Conservation (phyloP, 2,797 vertebrate species). For the Myripristis jacobus region DNA sequence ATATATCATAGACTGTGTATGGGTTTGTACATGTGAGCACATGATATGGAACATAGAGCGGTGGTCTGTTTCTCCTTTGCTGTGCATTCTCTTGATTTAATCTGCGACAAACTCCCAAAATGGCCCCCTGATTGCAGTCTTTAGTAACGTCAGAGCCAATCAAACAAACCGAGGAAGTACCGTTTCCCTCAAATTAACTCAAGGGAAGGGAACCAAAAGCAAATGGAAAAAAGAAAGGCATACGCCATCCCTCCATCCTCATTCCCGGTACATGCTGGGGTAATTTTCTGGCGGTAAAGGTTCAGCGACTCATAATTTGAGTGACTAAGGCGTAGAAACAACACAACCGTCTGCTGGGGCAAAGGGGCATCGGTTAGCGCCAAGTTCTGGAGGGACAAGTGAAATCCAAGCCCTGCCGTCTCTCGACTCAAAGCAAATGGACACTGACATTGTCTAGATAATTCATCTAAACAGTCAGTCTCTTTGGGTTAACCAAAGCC, state of each 20-base stretch:
- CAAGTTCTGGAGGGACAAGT: constrained; percentile 79
- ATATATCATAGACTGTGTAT: constrained; percentile 69
- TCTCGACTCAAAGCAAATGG: constrained; percentile 77
- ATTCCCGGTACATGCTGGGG: constrained; percentile 78
- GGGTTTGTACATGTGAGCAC: constrained; percentile 59
- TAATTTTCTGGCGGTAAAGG: constrained; percentile 86
- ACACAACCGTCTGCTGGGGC: constrained; percentile 74
- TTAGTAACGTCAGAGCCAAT: constrained; percentile 87
- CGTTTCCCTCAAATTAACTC: constrained; percentile 85
- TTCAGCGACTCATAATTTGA: constrained; percentile 88
- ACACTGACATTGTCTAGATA: constrained; percentile 85
- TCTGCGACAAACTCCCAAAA: constrained; percentile 82
- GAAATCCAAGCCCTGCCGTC: constrained; percentile 79
- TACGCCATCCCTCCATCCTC: constrained; percentile 71
- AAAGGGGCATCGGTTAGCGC: constrained; percentile 76
- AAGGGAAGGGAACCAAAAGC: constrained; percentile 68
- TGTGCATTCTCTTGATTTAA: constrained; percentile 84
- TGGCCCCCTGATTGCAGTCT: constrained; percentile 86
- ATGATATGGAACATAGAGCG: constrained; percentile 61
- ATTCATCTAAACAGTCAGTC: constrained; percentile 84
- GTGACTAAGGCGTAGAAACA: constrained; percentile 84
- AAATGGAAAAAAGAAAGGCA: constrained; percentile 75
- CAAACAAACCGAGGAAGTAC: constrained; percentile 83
- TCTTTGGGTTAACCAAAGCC: constrained; percentile 78
- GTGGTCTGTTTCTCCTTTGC: constrained; percentile 82